A percentile compares a stretch with the other conserved stretches of the same genome.
These are phyloP conservation scores for Myripristis murdjan DNA, from an alignment of 2,797 vertebrate genomes.

Conservation along the genomic window DNA sequence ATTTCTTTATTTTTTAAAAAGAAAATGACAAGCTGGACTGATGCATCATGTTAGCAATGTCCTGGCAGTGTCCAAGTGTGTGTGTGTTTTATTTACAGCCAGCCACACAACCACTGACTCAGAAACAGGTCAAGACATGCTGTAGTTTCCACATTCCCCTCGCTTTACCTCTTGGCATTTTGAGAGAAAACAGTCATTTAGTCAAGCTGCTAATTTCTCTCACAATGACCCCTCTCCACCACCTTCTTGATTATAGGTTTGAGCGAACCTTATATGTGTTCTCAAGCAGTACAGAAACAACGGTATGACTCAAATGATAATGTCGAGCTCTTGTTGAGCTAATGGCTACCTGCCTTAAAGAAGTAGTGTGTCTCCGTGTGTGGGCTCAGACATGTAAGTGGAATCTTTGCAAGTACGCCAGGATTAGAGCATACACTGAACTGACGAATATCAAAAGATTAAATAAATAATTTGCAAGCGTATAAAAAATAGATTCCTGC, in stretches of 20 bases:
- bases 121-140: background rate
- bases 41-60: background rate
- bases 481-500: conserved; percentile 10
- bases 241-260: conserved; percentile 68
- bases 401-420: conserved; percentile 18
- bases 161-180: conserved; percentile 42
- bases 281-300: conserved; percentile 20
- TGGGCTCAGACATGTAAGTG: background rate
- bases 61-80: background rate
- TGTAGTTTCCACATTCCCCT: background rate
- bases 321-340: conserved; percentile 51
- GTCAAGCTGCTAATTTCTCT: conserved; percentile 55
- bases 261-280: background rate
- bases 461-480: conserved; percentile 16
- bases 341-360: conserved; percentile 61
- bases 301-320: conserved; percentile 48
- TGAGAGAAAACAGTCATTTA: conserved; percentile 70
- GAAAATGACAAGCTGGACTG: too few species aligned
- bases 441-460: conserved; percentile 18
- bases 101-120: conserved; percentile 1
- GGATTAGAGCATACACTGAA: background rate
- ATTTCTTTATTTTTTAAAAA: too few species aligned
- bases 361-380: conserved; percentile 6
- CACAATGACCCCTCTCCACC: conserved; percentile 47
- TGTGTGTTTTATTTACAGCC: conserved; percentile 28